Evolutionary conservation across 92 coral and sea anemone species (phyloP).

Genomic region (Scolanthus callimorphus): DNA sequence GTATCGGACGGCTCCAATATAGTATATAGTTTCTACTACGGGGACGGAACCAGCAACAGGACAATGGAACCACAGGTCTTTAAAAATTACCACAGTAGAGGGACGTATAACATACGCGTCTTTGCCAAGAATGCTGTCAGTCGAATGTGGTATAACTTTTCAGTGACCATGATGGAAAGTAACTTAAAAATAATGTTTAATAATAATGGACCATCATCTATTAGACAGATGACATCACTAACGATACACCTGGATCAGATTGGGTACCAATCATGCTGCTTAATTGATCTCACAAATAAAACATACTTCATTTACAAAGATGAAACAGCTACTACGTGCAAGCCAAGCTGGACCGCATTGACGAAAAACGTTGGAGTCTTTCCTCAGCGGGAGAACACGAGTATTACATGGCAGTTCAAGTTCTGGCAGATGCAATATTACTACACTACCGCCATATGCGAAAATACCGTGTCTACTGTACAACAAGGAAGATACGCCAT

Average conservation of each 20-base stretch:
- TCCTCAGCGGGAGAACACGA: constrained; percentile 3
- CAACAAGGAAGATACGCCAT: constrained; percentile 23
- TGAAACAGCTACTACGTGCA: constrained; percentile 31
- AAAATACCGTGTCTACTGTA: constrained; percentile 48
- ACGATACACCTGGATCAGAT: constrained; percentile 41
- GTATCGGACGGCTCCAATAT: constrained; percentile 67
- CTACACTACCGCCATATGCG: constrained; percentile 21
- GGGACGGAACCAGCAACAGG: constrained; percentile 39
- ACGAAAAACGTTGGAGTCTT: constrained; percentile 16
- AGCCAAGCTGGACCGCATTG: constrained; percentile 25
- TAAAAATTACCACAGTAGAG: constrained; percentile 12
- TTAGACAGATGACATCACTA: constrained; percentile 30
- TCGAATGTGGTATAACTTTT: constrained; percentile 18
- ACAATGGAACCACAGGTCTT: constrained; percentile 25
- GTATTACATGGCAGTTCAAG: constrained; percentile 13
- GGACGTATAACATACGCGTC: constrained; percentile 27
- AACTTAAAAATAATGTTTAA: constrained; percentile 44
- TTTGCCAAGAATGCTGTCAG: constrained; percentile 74
- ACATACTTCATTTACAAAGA: constrained; percentile 56
- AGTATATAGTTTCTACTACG: constrained; percentile 52
- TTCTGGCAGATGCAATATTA: constrained; percentile 42
- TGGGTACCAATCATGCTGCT: constrained; percentile 72
- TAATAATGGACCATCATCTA: constrained; percentile 54
- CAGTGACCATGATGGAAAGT: constrained; percentile 53
- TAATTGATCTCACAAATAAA: constrained; percentile 63